Conservation (phyloP, 2,113 vertebrate genomes). For the Melozone crissalis region DNA sequence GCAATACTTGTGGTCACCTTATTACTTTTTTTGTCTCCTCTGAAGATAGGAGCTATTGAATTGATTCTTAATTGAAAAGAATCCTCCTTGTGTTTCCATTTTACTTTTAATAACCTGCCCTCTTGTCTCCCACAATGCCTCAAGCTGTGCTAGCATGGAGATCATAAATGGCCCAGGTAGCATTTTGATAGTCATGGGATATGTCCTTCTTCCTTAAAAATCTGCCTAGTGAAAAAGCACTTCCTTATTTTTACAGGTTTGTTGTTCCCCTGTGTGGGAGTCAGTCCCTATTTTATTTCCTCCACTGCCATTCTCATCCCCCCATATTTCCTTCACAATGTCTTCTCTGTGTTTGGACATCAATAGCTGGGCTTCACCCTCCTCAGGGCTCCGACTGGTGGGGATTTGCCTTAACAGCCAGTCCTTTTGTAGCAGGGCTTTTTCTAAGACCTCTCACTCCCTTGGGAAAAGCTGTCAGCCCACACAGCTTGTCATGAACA, state of each 20-base stretch:
- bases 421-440: conserved; percentile 32
- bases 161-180: not conserved
- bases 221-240: not conserved
- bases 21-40: not conserved
- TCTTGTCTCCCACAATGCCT: not conserved
- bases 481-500: conserved; percentile 30
- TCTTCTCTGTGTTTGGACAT: conserved; percentile 24
- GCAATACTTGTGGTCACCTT: not conserved
- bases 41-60: not conserved
- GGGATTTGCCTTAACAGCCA: conserved; percentile 32
- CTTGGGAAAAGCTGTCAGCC: conserved; percentile 49
- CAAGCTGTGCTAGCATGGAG: not conserved
- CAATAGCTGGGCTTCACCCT: not conserved
- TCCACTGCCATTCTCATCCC: not conserved
- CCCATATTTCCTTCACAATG: conserved; percentile 9
- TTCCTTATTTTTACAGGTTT: conserved; percentile 27
- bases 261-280: not conserved
- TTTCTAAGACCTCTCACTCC: conserved; percentile 14
- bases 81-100: not conserved
- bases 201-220: not conserved
- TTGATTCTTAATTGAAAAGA: conserved; percentile 23
- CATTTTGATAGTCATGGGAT: not conserved
- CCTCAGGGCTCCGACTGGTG: not conserved
- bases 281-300: not conserved
- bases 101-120: not conserved